Conservation (phyloP, 2,797 vertebrate species). For the Tenualosa thibaudeaui region DNA sequence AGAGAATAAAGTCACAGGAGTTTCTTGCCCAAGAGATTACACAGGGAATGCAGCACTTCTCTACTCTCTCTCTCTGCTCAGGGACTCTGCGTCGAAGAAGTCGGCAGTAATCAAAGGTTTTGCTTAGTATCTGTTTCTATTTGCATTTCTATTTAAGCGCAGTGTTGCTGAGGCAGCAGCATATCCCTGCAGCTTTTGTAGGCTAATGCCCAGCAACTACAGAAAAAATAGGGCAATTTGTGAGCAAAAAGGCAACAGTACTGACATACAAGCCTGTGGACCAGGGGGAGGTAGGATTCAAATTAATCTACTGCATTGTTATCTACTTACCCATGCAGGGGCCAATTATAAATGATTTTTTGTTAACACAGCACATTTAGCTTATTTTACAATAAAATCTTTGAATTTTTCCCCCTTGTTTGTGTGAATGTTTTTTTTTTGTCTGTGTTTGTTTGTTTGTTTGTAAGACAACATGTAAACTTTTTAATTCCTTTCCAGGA, state of each 20-base stretch:
- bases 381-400: slow-evolving; percentile 68
- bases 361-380: slow-evolving; percentile 71
- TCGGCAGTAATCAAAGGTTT: slow-evolving; percentile 70
- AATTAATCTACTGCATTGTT: slow-evolving; percentile 62
- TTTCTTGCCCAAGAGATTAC: slow-evolving; percentile 25
- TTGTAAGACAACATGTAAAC: slow-evolving; percentile 49
- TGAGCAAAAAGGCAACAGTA: slow-evolving; percentile 77
- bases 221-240: slow-evolving; percentile 82
- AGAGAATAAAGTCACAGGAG: not conserved
- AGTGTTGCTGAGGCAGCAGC: slow-evolving; percentile 76
- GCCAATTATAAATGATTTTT: slow-evolving; percentile 64
- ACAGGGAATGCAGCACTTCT: slow-evolving; percentile 54
- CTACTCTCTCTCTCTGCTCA: slow-evolving; percentile 61
- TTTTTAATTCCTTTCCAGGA: slow-evolving; percentile 48
- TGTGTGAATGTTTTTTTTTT: slow-evolving; percentile 46
- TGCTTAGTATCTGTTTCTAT: slow-evolving; percentile 76
- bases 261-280: slow-evolving; percentile 60
- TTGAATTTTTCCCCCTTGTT: slow-evolving; percentile 47
- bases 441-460: slow-evolving; percentile 40
- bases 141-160: slow-evolving; percentile 74
- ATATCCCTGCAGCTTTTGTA: slow-evolving; percentile 62
- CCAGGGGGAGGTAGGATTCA: slow-evolving; percentile 62
- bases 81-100: slow-evolving; percentile 69
- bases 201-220: slow-evolving; percentile 66
- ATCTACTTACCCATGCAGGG: slow-evolving; percentile 65